Conservation (phyloP, 1,140 invertebrate species). For the Rhagoletis pomonella region DNA sequence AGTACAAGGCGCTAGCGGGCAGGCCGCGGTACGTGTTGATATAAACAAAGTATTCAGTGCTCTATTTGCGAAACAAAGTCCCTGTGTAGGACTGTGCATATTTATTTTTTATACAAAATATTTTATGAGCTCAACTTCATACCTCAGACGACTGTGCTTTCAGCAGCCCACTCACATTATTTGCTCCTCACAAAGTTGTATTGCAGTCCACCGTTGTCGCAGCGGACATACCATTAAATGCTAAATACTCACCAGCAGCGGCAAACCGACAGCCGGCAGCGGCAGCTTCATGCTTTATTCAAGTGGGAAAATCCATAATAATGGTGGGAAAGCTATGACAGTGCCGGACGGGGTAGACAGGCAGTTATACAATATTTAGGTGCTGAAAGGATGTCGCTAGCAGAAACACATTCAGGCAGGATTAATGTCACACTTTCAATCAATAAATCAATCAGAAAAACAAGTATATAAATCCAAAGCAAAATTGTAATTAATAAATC, state of each 20-base stretch:
- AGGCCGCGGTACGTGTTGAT: not conserved
- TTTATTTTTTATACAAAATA: not conserved
- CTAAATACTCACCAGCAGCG: not conserved
- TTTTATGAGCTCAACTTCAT: not conserved
- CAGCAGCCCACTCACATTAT: not conserved
- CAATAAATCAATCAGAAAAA: conserved; percentile 46
- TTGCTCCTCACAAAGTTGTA: too few species aligned
- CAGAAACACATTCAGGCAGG: conserved; percentile 9
- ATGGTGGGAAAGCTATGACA: not conserved
- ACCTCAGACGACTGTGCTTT: not conserved
- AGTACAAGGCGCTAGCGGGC: not conserved
- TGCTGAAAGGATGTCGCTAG: not conserved
- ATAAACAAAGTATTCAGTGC: not conserved
- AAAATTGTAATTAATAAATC: conserved; percentile 28
- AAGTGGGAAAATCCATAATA: conserved; percentile 18
- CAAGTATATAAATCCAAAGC: conserved; percentile 2
- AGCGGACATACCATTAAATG: not conserved
- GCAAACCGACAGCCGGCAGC: not conserved
- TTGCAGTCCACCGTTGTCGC: not conserved
- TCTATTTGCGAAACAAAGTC: not conserved
- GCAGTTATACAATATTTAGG: not conserved
- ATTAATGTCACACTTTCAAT: conserved; percentile 33
- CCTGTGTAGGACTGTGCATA: not conserved
- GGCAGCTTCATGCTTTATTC: not conserved
- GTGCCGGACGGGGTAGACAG: not conserved